Base-by-base conservation (phyloP, 1,140 invertebrate genomes). In the Rhagoletis pomonella region DNA sequence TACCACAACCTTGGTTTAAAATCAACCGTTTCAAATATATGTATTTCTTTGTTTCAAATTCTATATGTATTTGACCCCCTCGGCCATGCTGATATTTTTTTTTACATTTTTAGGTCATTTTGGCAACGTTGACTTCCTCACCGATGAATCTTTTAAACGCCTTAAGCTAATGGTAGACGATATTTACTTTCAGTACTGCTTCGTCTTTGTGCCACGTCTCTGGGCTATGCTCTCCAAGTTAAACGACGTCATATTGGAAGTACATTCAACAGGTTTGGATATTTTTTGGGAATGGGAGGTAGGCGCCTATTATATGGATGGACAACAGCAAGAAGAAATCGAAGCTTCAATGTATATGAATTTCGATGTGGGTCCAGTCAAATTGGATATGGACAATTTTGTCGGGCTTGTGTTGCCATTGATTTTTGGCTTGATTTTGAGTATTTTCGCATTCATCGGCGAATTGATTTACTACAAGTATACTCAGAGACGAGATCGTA, bases 261-360 rank as follows among this genome's bases (percentile, higher is more conserved):
- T 90, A 89, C 91, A 91, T 44, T 91, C 91, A 9, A 90, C 91
- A 0, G 91, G 91, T 4, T 65, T 92, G 19, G 90, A 89, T 55
- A 91, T 91, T 64, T 91, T 88, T 44, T 92, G 91, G 91, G 91
- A 92, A 47, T 92, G 91, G 91, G 89, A 90, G 19, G 89, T 90
- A 12, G 87, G 89, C 3, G 91, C 90, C 0, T 88, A 90, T 12
- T 91, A 90, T 39, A 90, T 92, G 89, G 90, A 90, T 86, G 88
- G 86, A 6, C 87, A 90, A 4, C 89, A 91, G 10, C 91, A 92
- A 58, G 91, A 90, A 87, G 90, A 90, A 14, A 90, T 92, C 58
- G 86, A 89, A 2, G 89, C 89, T 6, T 91, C 91, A 1, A 87
- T 90, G 44, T 89, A 85, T 39, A 88, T 85, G 0, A 88, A 88